Conservation (phyloP, 2,888 invertebrate species). For the Diplazon laetatorius region DNA sequence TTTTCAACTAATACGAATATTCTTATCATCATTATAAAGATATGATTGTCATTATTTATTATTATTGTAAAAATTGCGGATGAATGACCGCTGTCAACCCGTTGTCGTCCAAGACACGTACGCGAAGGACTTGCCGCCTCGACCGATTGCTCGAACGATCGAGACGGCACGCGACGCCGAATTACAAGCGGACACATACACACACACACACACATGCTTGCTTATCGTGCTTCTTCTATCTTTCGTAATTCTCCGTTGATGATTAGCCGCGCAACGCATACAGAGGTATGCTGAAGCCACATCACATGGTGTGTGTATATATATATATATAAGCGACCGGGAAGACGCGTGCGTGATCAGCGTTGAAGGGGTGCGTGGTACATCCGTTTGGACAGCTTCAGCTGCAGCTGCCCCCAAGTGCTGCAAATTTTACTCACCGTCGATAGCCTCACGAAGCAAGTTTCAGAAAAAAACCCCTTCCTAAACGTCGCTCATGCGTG, state of each 20-base stretch:
- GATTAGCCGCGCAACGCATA: constrained; percentile 19
- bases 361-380: constrained; percentile 66
- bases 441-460: constrained; percentile 27
- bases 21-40: not conserved
- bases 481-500: constrained; percentile 57
- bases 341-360: constrained; percentile 60
- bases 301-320: not conserved
- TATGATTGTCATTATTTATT: not conserved
- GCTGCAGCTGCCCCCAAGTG: constrained; percentile 60
- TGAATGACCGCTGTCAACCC: constrained; percentile 44
- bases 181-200: no score
- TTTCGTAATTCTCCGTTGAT: constrained; percentile 18
- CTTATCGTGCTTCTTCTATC: constrained; percentile 19
- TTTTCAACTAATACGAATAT: no score
- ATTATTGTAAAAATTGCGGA: not conserved
- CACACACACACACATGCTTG: not conserved
- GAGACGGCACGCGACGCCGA: constrained; percentile 64
- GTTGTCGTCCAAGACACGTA: constrained; percentile 52
- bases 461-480: constrained; percentile 15
- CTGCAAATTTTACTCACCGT: constrained; percentile 16
- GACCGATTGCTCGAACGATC: constrained; percentile 63
- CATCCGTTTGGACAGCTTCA: constrained; percentile 70
- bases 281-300: constrained; percentile 18
- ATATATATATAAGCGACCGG: not conserved
- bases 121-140: constrained; percentile 62